These are phyloP conservation scores for Motacilla alba DNA, from an alignment of 2,113 vertebrate species.

Conservation along the genomic window DNA sequence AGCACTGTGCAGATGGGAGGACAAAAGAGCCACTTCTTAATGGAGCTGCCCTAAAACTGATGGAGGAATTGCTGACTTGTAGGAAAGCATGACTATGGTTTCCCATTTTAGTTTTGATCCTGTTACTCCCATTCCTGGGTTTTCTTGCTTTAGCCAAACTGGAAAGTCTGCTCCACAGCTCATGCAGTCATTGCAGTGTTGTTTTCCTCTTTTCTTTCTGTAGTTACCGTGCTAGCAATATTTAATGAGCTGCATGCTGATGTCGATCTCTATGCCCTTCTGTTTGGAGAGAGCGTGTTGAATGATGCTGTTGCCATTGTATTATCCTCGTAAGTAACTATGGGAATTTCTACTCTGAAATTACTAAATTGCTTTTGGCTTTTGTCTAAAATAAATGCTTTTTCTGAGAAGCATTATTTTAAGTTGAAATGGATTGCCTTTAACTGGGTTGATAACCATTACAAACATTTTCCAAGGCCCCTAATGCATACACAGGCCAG, in stretches of 20 bases:
- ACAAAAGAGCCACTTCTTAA: background rate
- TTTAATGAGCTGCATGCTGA: constrained; percentile 96
- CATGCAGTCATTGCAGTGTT: rapidly evolving
- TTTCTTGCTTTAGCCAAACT: background rate
- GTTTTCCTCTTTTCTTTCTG: constrained; percentile 15
- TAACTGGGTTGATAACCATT: background rate
- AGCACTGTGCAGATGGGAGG: background rate
- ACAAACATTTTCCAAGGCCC: background rate
- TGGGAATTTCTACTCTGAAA: background rate
- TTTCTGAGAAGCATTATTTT: background rate
- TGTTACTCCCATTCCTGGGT: background rate
- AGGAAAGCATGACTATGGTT: background rate
- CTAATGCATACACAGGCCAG: background rate
- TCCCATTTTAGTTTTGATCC: background rate
- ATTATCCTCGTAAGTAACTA: constrained; percentile 89
- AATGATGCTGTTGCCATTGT: constrained; percentile 97
- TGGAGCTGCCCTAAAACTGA: background rate
- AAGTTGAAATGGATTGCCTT: background rate
- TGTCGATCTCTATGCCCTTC: constrained; percentile 95
- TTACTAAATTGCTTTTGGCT: background rate
- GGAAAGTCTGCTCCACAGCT: background rate
- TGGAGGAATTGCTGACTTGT: background rate
- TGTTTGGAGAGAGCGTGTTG: constrained; percentile 97
- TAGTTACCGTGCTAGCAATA: constrained; percentile 96
- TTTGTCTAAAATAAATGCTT: background rate